Percentiles rank a stretch among this genome's conserved stretches.
phyloP scores from a whole-genome alignment of 2,888 invertebrate genomes.

The Drosophila ezoana region DNA sequence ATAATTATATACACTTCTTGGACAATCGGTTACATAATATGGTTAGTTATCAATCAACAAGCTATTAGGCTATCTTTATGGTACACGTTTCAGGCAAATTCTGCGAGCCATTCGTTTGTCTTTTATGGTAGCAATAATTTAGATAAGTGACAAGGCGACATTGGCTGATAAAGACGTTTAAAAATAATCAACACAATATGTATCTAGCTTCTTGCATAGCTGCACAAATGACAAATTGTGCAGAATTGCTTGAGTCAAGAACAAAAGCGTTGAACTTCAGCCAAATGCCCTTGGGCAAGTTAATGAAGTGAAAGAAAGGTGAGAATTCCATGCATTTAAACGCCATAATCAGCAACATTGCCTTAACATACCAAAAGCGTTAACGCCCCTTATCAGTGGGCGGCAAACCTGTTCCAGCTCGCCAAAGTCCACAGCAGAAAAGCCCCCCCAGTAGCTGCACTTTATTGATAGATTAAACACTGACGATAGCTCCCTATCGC shows the following conservation, averaged over 20 bases:
- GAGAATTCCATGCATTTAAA: slow-evolving; percentile 36
- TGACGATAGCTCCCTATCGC: slow-evolving; percentile 38
- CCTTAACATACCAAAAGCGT: slow-evolving; percentile 7
- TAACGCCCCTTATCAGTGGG: slow-evolving; percentile 30
- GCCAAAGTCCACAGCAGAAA: slow-evolving; percentile 33
- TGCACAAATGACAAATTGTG: slow-evolving; percentile 48
- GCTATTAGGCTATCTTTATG: slow-evolving; percentile 63
- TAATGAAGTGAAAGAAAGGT: slow-evolving; percentile 42
- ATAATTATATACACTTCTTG: neutral
- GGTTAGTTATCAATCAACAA: slow-evolving; percentile 53
- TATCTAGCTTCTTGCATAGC: slow-evolving; percentile 20
- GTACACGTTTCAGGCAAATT: slow-evolving; percentile 22
- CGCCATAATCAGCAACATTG: slow-evolving; percentile 46
- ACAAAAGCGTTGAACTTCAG: slow-evolving; percentile 56
- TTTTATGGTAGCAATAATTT: slow-evolving; percentile 52
- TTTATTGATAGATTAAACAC: slow-evolving; percentile 44
- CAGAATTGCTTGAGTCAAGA: slow-evolving; percentile 43
- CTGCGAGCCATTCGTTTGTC: neutral
- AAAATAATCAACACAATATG: slow-evolving; percentile 35
- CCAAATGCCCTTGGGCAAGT: slow-evolving; percentile 51
- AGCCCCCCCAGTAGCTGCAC: slow-evolving; percentile 27
- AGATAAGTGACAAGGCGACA: slow-evolving; percentile 42
- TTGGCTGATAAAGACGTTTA: slow-evolving; percentile 42
- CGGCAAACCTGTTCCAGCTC: slow-evolving; percentile 12
- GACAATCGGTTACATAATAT: slow-evolving; percentile 27